These are phyloP conservation scores for Pholis gunnellus DNA, from an alignment of 2,113 vertebrate genomes.

Conservation along the genomic window DNA sequence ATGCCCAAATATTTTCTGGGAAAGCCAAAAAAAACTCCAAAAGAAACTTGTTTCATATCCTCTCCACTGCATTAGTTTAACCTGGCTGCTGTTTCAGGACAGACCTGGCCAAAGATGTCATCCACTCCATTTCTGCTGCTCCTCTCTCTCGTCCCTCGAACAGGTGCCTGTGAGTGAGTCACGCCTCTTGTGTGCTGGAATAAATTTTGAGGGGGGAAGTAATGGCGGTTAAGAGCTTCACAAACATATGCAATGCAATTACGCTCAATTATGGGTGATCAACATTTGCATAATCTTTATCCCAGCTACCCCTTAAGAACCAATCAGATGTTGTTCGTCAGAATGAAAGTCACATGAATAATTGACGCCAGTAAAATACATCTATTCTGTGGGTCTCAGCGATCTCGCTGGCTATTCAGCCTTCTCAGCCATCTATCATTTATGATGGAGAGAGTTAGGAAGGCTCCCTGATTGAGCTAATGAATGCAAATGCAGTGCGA, in stretches of 20 bases:
- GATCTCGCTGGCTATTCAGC: conserved; percentile 67
- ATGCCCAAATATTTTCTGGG: conserved; percentile 50
- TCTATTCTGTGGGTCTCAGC: conserved; percentile 70
- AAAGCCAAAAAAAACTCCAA: neutral
- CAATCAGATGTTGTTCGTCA: conserved; percentile 76
- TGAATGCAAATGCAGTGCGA: conserved; percentile 78
- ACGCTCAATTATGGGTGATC: conserved; percentile 78
- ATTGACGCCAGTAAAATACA: conserved; percentile 75
- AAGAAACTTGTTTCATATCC: neutral
- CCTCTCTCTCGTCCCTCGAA: conserved; percentile 42
- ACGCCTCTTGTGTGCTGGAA: conserved; percentile 55
- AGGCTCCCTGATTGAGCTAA: conserved; percentile 77
- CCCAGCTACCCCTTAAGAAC: conserved; percentile 71
- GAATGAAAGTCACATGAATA: conserved; percentile 73
- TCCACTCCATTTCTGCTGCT: conserved; percentile 5
- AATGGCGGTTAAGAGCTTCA: conserved; percentile 73
- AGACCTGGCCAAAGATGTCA: conserved; percentile 38
- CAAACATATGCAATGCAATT: conserved; percentile 80
- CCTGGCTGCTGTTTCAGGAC: conserved; percentile 31
- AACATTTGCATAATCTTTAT: conserved; percentile 83
- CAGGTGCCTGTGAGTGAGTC: conserved; percentile 67
- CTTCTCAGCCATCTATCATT: conserved; percentile 78
- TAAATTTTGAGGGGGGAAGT: conserved; percentile 47
- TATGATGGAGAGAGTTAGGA: conserved; percentile 76
- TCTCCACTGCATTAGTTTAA: conserved; percentile 8